Percentiles rank a stretch among this genome's conserved stretches.
Evolutionary conservation across 2,888 invertebrate species (phyloP).

Genomic region (Lasiommata megera): DNA sequence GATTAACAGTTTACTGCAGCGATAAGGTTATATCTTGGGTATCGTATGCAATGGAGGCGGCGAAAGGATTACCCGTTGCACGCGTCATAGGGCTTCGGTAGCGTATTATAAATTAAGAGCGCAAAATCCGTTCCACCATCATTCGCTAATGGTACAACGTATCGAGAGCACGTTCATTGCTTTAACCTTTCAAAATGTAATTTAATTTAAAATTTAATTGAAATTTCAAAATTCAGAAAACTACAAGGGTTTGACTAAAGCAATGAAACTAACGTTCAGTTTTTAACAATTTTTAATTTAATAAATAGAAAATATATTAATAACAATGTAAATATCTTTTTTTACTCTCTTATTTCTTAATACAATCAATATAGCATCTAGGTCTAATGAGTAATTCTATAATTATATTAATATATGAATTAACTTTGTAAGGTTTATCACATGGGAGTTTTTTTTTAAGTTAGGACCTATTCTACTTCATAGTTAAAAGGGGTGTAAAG

Average conservation of each 20-base stretch:
- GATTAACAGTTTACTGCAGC: too few species aligned
- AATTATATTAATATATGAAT: not conserved
- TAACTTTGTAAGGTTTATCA: not conserved
- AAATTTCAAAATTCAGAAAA: slow-evolving; percentile 22
- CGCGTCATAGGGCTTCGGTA: slow-evolving; percentile 37
- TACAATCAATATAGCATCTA: not conserved
- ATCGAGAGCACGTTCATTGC: slow-evolving; percentile 65
- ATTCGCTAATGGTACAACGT: slow-evolving; percentile 29
- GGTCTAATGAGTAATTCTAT: too few species aligned
- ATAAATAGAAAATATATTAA: slow-evolving; percentile 14
- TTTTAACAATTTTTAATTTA: slow-evolving; percentile 34
- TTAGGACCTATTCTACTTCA: too few species aligned
- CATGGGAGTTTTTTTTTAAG: too few species aligned
- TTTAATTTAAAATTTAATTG: slow-evolving; percentile 29
- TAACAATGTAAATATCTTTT: slow-evolving; percentile 30
- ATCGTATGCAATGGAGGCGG: slow-evolving; percentile 7
- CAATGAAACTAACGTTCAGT: slow-evolving; percentile 68
- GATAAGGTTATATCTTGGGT: not conserved
- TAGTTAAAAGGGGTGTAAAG: too few species aligned
- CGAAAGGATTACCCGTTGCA: slow-evolving; percentile 31
- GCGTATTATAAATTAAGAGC: slow-evolving; percentile 24
- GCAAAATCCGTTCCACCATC: slow-evolving; percentile 22
- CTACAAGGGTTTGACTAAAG: slow-evolving; percentile 63
- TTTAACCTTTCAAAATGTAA: slow-evolving; percentile 55
- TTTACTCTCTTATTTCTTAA: slow-evolving; percentile 6